Base-by-base conservation (phyloP, 2,888 invertebrate species). In the Villa cingulata region DNA sequence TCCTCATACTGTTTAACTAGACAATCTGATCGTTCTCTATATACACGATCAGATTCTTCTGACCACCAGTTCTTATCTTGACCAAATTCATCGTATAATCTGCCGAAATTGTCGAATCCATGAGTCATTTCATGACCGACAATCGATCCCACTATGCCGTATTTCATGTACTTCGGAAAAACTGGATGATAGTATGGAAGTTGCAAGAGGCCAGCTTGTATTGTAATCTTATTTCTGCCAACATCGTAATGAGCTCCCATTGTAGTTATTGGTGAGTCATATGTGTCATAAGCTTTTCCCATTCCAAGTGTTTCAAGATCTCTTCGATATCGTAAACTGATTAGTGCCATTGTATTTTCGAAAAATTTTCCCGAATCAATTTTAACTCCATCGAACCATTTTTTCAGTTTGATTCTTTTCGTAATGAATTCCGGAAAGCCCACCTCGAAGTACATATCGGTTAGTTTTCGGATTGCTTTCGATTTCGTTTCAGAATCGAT, bases 141-240 rank as follows among this genome's bases (percentile, higher is more conserved):
- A 23, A 46, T 41, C 9, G 29, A 36, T n/a, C 46, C 46, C 3
- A 46, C 16, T 16, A 46, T 34, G 10, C 46, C 46, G 19, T 36
- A 46, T 20, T 46, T 46, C 23, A 34, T 40, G 16, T 41, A 46
- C 19, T 16, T 20, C 9, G 46, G 46, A 15, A 46, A 41, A 16
- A 15, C 12, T 5, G 36, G 14, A 15, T 46, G 46, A 36, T 46
- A 46, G 6, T 34, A 41, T 7, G 46, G 46, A 15, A 41, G 36
- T 14, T 46, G 46, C 10, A 46, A 23, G 7, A 46, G 20, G 5
- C 46, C 46, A 16, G 41, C 34, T 41, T 17, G 17, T 23, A 46
- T 41, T 2, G 16, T 27, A 7, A 46, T 18, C 15, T 37, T 16
- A 32, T 46, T 46, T 23, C 15, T 17, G 18, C 41, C 20, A 2